Evolutionary conservation across 2,113 vertebrate genomes (phyloP).

Genomic region (Gallinago paraguaiae): DNA sequence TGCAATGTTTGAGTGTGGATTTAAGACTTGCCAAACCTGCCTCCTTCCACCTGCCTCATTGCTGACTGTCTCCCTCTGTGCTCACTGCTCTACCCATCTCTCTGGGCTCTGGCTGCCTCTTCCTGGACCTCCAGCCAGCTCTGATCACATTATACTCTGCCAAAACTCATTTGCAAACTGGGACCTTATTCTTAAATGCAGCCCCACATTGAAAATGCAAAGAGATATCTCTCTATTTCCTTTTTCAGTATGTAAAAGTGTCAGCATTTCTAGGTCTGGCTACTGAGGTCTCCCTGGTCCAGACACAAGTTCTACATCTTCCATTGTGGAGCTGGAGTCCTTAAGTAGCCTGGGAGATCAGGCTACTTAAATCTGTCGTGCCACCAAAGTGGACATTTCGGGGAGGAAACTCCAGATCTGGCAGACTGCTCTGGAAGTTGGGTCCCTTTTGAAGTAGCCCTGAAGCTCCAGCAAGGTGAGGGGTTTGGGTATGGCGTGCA

Average conservation of each 20-base stretch:
- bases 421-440: not conserved
- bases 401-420: not conserved
- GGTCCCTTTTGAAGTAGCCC: not conserved
- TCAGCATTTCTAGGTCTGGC: not conserved
- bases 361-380: not conserved
- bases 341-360: not conserved
- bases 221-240: not conserved
- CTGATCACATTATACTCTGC: not conserved
- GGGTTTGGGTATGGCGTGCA: fast-evolving
- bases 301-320: not conserved
- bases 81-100: not conserved
- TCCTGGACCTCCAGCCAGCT: not conserved
- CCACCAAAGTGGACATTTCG: not conserved
- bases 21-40: not conserved
- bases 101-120: not conserved
- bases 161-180: not conserved
- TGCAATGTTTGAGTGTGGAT: not conserved
- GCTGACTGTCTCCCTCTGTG: not conserved
- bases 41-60: not conserved
- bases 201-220: not conserved
- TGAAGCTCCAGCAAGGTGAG: not conserved
- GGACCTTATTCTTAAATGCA: not conserved
- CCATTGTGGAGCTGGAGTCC: fast-evolving
- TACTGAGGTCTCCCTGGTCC: not conserved
- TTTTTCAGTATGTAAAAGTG: not conserved